Percentiles rank a stretch among this genome's conserved stretches.
Conservation (phyloP, 2,888 invertebrate genomes). For the Tetrapedia diversipes region DNA sequence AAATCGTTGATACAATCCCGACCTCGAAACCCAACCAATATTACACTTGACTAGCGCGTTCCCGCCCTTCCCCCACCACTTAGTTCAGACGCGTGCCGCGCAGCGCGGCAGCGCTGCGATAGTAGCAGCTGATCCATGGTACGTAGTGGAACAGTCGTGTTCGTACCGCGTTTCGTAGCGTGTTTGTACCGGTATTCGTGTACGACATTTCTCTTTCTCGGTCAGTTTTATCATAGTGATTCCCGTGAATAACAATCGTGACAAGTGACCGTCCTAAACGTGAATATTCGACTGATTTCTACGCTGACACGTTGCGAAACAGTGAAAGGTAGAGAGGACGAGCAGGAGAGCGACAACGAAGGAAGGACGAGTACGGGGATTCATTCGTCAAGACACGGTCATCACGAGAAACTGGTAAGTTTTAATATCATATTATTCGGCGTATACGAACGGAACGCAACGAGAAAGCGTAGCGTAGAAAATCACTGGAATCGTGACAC, state of each 20-base stretch:
- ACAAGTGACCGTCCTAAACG: slow-evolving; percentile 40
- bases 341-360: slow-evolving; percentile 13
- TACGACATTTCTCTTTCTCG: slow-evolving; percentile 26
- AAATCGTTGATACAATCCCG: not conserved
- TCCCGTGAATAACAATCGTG: slow-evolving; percentile 40
- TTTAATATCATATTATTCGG: not conserved
- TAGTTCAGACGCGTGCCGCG: slow-evolving; percentile 44
- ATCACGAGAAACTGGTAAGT: slow-evolving; percentile 48
- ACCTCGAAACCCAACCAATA: slow-evolving; percentile 8
- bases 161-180: slow-evolving; percentile 52
- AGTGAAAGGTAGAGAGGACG: slow-evolving; percentile 61
- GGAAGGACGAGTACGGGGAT: slow-evolving; percentile 22
- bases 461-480: not conserved
- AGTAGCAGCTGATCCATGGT: slow-evolving; percentile 78
- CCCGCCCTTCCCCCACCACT: slow-evolving; percentile 31
- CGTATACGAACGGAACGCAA: not conserved
- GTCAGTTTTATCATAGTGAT: slow-evolving; percentile 12
- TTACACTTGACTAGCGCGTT: slow-evolving; percentile 4
- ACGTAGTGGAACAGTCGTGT: slow-evolving; percentile 59
- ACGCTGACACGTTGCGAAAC: slow-evolving; percentile 59
- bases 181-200: slow-evolving; percentile 50
- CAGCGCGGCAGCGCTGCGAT: slow-evolving; percentile 58
- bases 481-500: slow-evolving; percentile 12
- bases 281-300: slow-evolving; percentile 31
- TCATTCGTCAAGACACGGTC: slow-evolving; percentile 27